A percentile compares a stretch with the other conserved stretches of the same genome.
Conservation (phyloP, 2,113 vertebrate genomes). For the Rhinolophus sinicus region DNA sequence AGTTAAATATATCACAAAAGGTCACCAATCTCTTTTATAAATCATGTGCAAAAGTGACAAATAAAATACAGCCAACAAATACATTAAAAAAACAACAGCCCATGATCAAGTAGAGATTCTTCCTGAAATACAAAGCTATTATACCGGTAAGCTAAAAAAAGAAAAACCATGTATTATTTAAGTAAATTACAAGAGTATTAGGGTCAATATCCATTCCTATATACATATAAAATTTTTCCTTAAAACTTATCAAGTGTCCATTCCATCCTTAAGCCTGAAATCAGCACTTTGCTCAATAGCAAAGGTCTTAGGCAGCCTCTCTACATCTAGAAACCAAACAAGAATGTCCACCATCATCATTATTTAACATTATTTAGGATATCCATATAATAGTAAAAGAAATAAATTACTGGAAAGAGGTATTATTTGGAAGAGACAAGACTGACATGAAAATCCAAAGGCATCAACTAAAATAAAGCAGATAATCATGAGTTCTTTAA, state of each 20-base stretch:
- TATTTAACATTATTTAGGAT: not conserved
- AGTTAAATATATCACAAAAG: slow-evolving; percentile 22
- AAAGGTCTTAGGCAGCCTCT: not conserved
- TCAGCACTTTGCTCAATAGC: not conserved
- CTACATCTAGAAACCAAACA: not conserved
- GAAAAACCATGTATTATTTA: not conserved
- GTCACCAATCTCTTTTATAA: not conserved
- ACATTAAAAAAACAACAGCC: not conserved
- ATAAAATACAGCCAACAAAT: slow-evolving; percentile 51
- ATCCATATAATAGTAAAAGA: not conserved
- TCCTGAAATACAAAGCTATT: slow-evolving; percentile 42
- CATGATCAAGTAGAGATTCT: not conserved
- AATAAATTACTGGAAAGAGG: not conserved
- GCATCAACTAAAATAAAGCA: not conserved
- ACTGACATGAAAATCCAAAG: not conserved
- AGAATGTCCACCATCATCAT: not conserved
- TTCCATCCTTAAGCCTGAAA: not conserved
- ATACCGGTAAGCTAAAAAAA: not conserved
- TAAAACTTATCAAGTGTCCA: not conserved
- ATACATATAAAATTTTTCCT: not conserved
- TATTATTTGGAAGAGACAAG: slow-evolving; percentile 15
- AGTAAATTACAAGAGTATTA: not conserved
- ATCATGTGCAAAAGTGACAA: not conserved
- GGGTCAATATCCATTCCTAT: not conserved
- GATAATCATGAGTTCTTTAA: not conserved